Conservation (phyloP, 1,140 invertebrate species). For the Drosophila cardini region DNA sequence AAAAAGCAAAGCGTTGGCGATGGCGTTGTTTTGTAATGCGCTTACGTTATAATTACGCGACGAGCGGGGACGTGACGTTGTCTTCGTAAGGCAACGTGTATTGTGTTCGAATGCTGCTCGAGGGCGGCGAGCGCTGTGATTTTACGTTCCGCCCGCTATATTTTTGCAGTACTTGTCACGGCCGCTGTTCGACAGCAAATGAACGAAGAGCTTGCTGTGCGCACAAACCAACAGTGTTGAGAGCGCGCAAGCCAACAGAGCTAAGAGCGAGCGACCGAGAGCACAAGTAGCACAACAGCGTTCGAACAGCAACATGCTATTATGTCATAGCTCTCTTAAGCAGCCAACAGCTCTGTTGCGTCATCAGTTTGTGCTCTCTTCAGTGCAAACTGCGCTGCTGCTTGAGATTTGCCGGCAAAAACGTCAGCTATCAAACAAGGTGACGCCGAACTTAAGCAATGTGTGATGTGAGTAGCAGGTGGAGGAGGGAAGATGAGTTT, state of each 20-base stretch:
- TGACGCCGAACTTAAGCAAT: slow-evolving; percentile 51
- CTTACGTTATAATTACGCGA: slow-evolving; percentile 72
- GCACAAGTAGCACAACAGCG: slow-evolving; percentile 15
- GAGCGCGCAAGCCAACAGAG: neutral
- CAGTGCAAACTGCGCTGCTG: slow-evolving; percentile 13
- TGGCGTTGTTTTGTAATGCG: slow-evolving; percentile 72
- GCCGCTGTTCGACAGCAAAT: slow-evolving; percentile 73
- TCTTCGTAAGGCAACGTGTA: slow-evolving; percentile 51
- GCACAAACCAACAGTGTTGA: neutral
- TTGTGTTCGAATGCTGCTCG: slow-evolving; percentile 51
- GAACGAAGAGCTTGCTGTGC: slow-evolving; percentile 30
- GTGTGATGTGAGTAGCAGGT: neutral
- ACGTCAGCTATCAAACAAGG: slow-evolving; percentile 72
- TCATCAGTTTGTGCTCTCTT: slow-evolving; percentile 52
- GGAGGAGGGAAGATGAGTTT: slow-evolving; percentile 8
- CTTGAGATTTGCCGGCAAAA: slow-evolving; percentile 70
- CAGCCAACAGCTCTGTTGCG: slow-evolving; percentile 31
- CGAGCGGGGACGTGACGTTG: slow-evolving; percentile 20
- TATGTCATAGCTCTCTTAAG: slow-evolving; percentile 52
- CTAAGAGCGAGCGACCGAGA: slow-evolving; percentile 11
- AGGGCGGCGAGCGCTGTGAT: slow-evolving; percentile 40
- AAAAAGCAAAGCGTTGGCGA: slow-evolving; percentile 41
- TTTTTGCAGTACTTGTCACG: slow-evolving; percentile 69
- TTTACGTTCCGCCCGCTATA: slow-evolving; percentile 37
- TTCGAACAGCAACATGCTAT: slow-evolving; percentile 20